phyloP scores from a whole-genome alignment of 1,140 invertebrate genomes.

The Bombus superbus region DNA sequence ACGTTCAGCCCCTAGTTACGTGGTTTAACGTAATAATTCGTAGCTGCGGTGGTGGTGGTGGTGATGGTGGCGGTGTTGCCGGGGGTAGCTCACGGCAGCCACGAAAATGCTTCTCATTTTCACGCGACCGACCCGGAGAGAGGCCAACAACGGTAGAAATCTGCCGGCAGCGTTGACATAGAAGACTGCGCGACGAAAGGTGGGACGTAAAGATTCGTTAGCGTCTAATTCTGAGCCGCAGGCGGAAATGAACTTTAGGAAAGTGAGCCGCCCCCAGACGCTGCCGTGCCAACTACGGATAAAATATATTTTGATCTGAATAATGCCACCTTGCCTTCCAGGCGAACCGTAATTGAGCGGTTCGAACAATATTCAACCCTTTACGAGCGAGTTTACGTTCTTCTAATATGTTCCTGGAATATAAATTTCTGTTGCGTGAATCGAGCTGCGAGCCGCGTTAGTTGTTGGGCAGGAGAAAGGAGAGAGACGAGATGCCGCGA shows the following conservation, averaged over 20 bases:
- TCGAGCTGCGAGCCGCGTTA: too few species aligned
- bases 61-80: not conserved
- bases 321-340: constrained; percentile 36
- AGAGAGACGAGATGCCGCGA: not conserved
- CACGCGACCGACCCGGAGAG: constrained; percentile 42
- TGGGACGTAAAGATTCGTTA: constrained; percentile 66
- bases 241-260: constrained; percentile 51
- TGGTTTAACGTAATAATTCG: constrained; percentile 69
- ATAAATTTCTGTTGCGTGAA: too few species aligned
- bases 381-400: not conserved
- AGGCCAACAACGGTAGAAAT: constrained; percentile 57
- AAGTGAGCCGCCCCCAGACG: constrained; percentile 32
- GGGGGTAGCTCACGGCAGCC: constrained; percentile 35
- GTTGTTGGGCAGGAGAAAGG: too few species aligned
- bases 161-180: constrained; percentile 60
- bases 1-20: constrained; percentile 69
- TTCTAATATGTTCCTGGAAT: not conserved
- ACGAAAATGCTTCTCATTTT: constrained; percentile 68
- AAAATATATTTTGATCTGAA: constrained; percentile 54
- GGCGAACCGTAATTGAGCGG: constrained; percentile 8
- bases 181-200: constrained; percentile 55
- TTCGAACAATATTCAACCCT: not conserved
- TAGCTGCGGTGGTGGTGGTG: constrained; percentile 19
- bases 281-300: constrained; percentile 7
- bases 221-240: constrained; percentile 62